Evolutionary conservation across 2,888 invertebrate genomes (phyloP).

Genomic region (Podotricha telesiphe): DNA sequence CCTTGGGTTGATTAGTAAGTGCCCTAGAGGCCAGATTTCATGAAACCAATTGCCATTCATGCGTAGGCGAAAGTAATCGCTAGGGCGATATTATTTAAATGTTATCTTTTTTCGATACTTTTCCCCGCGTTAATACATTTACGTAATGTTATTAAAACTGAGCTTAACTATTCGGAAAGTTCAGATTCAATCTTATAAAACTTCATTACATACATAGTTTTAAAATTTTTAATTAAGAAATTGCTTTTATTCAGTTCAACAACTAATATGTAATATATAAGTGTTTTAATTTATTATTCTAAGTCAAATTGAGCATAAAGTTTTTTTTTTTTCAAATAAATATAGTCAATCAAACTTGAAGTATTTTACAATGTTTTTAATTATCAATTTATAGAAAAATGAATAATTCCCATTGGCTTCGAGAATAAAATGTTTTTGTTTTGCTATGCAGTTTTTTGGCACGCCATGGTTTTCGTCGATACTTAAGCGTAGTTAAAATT

Average conservation of each 20-base stretch:
- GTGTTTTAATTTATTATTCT: no score
- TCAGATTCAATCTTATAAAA: conserved; percentile 22
- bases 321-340: no score
- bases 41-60: conserved; percentile 75
- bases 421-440: conserved; percentile 4
- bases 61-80: conserved; percentile 79
- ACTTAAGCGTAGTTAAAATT: conserved; percentile 46
- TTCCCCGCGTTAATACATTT: conserved; percentile 56
- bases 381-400: background rate
- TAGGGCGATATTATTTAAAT: conserved; percentile 82
- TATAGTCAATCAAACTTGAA: background rate
- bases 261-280: no score
- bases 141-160: conserved; percentile 49
- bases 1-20: conserved; percentile 75
- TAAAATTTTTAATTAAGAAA: background rate
- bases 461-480: conserved; percentile 42
- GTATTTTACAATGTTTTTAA: background rate
- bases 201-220: background rate
- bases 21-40: conserved; percentile 80
- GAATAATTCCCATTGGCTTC: background rate
- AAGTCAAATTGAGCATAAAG: no score
- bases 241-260: background rate
- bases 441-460: conserved; percentile 38
- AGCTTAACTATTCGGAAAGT: conserved; percentile 34
- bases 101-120: conserved; percentile 82